These are phyloP conservation scores for Pipistrellus pipistrellus DNA, from an alignment of 2,797 vertebrate genomes.

Conservation along the genomic window DNA sequence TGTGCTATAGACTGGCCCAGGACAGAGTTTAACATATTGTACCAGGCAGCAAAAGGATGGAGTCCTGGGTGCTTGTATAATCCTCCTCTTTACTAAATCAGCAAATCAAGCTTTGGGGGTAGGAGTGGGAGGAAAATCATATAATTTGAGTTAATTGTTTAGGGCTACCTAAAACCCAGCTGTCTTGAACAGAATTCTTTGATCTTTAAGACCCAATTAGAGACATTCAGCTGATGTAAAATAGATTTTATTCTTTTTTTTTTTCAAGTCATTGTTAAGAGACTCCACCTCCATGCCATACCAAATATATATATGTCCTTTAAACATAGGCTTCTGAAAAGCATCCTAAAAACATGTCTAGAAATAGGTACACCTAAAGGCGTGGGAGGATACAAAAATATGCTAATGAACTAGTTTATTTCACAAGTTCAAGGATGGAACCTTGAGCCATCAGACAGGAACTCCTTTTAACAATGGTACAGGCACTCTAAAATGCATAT, in stretches of 20 bases:
- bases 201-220: slow-evolving; percentile 88
- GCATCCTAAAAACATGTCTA: slow-evolving; percentile 44
- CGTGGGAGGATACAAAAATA: neutral
- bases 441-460: neutral
- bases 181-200: slow-evolving; percentile 87
- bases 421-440: slow-evolving; percentile 49
- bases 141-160: slow-evolving; percentile 90
- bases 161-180: slow-evolving; percentile 86
- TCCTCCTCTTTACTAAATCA: slow-evolving; percentile 88
- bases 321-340: slow-evolving; percentile 20
- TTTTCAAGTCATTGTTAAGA: slow-evolving; percentile 78
- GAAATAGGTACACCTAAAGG: slow-evolving; percentile 8
- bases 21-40: slow-evolving; percentile 83
- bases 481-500: slow-evolving; percentile 2
- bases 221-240: slow-evolving; percentile 84
- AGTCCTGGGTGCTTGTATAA: slow-evolving; percentile 84
- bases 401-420: slow-evolving; percentile 29
- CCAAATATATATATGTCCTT: neutral
- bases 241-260: slow-evolving; percentile 82
- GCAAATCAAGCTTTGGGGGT: slow-evolving; percentile 83
- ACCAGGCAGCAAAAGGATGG: slow-evolving; percentile 82
- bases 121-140: slow-evolving; percentile 84
- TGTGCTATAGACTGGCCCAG: slow-evolving; percentile 83
- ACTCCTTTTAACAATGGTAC: neutral
- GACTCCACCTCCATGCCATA: slow-evolving; percentile 43